Evolutionary conservation across 2,113 vertebrate species (phyloP), one percentile per base, ranked within the genome.

Genomic region (Pithys albifrons): DNA sequence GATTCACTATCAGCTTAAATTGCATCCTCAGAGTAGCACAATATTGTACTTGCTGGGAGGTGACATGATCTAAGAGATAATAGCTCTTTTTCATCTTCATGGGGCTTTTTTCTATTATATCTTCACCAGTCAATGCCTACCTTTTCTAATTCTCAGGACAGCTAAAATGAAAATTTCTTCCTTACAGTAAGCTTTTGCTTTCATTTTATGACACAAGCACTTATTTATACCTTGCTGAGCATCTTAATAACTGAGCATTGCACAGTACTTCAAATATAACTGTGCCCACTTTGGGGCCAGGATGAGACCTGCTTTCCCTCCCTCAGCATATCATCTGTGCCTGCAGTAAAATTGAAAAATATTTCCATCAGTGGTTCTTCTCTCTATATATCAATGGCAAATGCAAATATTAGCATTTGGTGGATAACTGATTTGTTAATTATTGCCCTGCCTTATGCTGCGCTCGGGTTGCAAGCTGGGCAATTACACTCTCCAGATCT

Each of bases 401-500:
- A 76, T 9, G 37, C 54, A 95, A 95, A 83, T 87, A 91, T 66
- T 91, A 91, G n/a, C 74, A 82, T 79, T 85, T 82, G 58, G 37
- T 76, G 58, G 70, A 62, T 72, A 62, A 66, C 12, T 46, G 80
- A 69, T 69, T 49, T 4, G 6, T 87, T 91, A 89, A 78, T 92
- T 87, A 91, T 70, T 89, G 76, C 31, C 64, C 66, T 82, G 57
- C 37, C 43, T 11, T 62, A 61, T 19, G 17, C 61, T 59, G 35
- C 31, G 61, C 49, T 75, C 10, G 2, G 39, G 76, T 29, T 85
- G 43, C 48, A 78, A 59, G 37, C 29, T n/a, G 69, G 52, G 37
- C 45, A 69, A 29, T 81, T 71, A 57, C 3, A 16, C 33, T 87
- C 91, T 75, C 39, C 65, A 87, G 57, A 64, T 48, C 80, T 64